A percentile compares a stretch with the other conserved stretches of the same genome.
phyloP scores from a whole-genome alignment of 2,888 invertebrate species.

The Ennomos fuscantarius region DNA sequence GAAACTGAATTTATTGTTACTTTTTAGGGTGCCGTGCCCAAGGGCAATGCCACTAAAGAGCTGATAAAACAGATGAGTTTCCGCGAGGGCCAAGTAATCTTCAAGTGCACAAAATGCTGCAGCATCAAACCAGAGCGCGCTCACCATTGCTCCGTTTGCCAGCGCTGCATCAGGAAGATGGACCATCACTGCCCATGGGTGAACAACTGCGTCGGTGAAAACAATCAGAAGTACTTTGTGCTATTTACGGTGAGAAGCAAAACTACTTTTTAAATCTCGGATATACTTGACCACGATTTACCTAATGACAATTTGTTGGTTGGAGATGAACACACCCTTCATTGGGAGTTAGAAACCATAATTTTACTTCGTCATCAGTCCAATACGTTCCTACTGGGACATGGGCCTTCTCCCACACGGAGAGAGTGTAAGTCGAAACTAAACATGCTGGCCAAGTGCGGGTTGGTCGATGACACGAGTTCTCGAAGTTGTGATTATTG shows the following conservation, averaged over 20 bases:
- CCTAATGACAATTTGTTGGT: too few species aligned
- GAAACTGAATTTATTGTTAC: background rate
- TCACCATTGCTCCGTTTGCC: constrained; percentile 98
- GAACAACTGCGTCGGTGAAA: constrained; percentile 99
- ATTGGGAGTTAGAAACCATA: too few species aligned
- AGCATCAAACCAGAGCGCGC: constrained; percentile 98
- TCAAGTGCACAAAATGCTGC: constrained; percentile 98
- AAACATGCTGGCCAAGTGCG: too few species aligned
- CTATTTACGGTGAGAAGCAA: constrained; percentile 93
- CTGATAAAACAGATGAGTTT: constrained; percentile 97
- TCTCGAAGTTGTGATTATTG: too few species aligned
- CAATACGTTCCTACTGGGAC: too few species aligned
- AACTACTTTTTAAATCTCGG: too few species aligned
- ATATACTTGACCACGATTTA: too few species aligned
- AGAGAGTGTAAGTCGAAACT: too few species aligned
- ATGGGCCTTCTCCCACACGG: too few species aligned
- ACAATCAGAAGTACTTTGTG: constrained; percentile 99
- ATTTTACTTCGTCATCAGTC: too few species aligned
- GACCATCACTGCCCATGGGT: constrained; percentile 95
- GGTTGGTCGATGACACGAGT: too few species aligned
- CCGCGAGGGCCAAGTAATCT: constrained; percentile 95
- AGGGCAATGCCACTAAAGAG: constrained; percentile 97
- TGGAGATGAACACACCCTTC: too few species aligned
- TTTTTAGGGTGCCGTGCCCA: constrained; percentile 94
- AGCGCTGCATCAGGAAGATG: constrained; percentile 90